A percentile compares a stretch with the other conserved stretches of the same genome.
These are phyloP conservation scores for Columba livia DNA, from an alignment of 2,113 vertebrate species.

Conservation along the genomic window DNA sequence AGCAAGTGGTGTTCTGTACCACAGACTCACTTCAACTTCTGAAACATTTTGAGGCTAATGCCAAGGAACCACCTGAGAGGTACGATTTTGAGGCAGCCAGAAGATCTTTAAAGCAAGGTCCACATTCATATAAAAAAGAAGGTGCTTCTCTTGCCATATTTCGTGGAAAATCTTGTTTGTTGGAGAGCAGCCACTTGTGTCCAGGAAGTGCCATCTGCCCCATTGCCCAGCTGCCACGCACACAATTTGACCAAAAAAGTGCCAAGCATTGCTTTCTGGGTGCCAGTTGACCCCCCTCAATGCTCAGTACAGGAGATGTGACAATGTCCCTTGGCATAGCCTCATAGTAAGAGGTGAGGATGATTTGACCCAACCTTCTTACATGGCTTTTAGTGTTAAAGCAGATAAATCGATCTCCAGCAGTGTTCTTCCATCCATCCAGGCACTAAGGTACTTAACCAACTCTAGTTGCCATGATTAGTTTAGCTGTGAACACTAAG, in stretches of 20 bases:
- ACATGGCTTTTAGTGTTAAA: background rate
- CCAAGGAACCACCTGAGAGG: background rate
- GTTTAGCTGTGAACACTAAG: conserved; percentile 38
- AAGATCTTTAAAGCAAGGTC: background rate
- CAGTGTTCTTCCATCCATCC: background rate
- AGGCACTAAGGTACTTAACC: background rate
- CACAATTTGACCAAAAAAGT: background rate
- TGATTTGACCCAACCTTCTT: background rate
- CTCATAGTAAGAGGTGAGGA: background rate
- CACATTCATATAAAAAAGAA: background rate
- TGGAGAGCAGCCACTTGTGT: background rate
- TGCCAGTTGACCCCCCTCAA: background rate
- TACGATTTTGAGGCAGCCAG: background rate
- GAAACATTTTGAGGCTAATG: background rate
- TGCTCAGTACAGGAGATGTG: background rate
- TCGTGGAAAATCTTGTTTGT: background rate
- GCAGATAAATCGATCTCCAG: background rate
- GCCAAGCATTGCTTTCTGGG: background rate
- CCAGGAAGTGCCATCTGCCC: background rate
- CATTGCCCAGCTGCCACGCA: background rate
- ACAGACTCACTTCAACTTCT: background rate
- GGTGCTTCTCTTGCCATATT: background rate
- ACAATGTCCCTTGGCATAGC: background rate
- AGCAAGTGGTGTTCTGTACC: background rate
- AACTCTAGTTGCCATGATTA: background rate